Base-by-base conservation (phyloP, 1,140 invertebrate species). In the Zaprionus camerounensis region DNA sequence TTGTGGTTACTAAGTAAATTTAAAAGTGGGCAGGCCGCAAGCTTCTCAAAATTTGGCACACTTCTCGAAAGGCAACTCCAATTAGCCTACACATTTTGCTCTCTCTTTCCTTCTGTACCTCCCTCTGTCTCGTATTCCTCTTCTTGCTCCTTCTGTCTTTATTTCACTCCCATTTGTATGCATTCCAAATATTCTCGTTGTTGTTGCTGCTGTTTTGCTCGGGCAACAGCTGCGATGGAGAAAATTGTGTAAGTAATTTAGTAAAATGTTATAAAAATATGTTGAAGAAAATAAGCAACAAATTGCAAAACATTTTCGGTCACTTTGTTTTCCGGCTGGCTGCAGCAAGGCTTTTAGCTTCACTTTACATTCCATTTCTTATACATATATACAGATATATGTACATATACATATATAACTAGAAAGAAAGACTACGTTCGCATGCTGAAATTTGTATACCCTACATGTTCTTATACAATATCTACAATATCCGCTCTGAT, bases 181-280 rank as follows among this genome's bases (percentile, higher is more conserved):
- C 82, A 82, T 79, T 86, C 66, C 53, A 80, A 74, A 86, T 76
- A 80, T 82, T 82, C 76, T 79, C 74, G 76, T 77, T 85, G 71
- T 57, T 75, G 71, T 62, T 55, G 44, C 22, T 78, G 53, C 56
- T 55, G 17, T 41, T 64, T 36, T 72, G 22, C 56, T 44, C 61
- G 34, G 71, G 81, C 78, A 83, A 71, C 84, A 88, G 76, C 80
- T 86, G 83, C 64, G 62, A 55, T 46, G 61, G 69, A 46, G 41
- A 72, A 87, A 82, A 87, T 80, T 82, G 74, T 83, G 57, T 83
- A 76, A 82, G 84, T 87, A 88, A 87, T 87, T 87, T 88, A 74
- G 73, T 81, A 82, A 75, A 80, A 88, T 84, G 78, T 88, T 88
- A 83, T 72, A 81, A 88, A 88, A 83, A 81, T 78, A 76, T 72